Conservation (phyloP, 2,113 vertebrate genomes). For the Brachypodius melanocephalos region DNA sequence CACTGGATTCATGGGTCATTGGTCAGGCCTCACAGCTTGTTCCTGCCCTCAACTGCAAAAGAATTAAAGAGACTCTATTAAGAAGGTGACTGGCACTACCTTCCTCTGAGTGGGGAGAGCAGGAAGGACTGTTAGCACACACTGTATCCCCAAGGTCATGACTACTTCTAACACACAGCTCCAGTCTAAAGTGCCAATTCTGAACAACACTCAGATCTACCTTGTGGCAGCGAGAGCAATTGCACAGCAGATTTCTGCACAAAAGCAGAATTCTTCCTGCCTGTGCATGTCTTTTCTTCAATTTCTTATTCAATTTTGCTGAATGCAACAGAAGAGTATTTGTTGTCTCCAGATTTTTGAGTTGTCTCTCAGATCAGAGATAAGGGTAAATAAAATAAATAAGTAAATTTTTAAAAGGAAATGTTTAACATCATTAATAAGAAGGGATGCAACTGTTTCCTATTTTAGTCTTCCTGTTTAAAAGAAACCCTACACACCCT, state of each 20-base stretch:
- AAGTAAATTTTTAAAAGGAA: background rate
- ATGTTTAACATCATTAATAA: background rate
- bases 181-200: background rate
- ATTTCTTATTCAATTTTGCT: background rate
- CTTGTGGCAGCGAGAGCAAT: background rate
- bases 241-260: background rate
- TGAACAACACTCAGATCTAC: background rate
- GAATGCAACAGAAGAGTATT: background rate
- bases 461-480: background rate
- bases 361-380: background rate
- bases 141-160: background rate
- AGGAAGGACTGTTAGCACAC: background rate
- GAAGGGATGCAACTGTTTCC: background rate
- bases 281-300: background rate
- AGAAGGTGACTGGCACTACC: background rate
- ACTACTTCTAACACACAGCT: background rate
- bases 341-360: background rate
- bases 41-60: conserved; percentile 12
- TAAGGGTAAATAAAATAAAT: background rate
- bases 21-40: conserved; percentile 15
- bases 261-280: background rate
- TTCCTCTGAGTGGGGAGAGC: background rate
- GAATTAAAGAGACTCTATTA: background rate
- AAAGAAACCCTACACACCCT: background rate
- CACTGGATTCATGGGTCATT: conserved; percentile 41